These are phyloP conservation scores for Mystacides longicornis DNA, from an alignment of 2,888 invertebrate species.

Conservation along the genomic window DNA sequence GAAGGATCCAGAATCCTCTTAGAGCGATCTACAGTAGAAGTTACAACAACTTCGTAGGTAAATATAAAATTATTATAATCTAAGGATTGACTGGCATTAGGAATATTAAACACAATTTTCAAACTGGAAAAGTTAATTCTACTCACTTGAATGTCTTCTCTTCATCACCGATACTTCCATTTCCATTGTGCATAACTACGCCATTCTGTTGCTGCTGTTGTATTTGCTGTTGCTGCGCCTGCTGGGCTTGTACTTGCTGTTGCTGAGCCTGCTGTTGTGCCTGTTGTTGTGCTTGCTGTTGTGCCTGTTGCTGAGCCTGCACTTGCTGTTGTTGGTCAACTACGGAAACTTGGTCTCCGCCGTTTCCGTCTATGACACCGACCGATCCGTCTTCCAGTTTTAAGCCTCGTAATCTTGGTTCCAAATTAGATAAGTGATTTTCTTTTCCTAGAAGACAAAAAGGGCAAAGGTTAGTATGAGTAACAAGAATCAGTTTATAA, in stretches of 20 bases:
- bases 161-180: conserved; percentile 49
- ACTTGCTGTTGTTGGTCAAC: conserved; percentile 32
- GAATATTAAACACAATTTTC: too few relatives aligned
- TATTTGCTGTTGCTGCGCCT: conserved; percentile 24
- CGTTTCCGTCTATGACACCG: conserved; percentile 35
- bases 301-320: conserved; percentile 7
- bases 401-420: conserved; percentile 57
- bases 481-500: not conserved
- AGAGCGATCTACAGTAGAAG: too few relatives aligned
- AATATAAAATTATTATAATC: too few relatives aligned
- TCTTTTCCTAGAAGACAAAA: conserved; percentile 58
- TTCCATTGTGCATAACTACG: conserved; percentile 50
- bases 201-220: conserved; percentile 33
- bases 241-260: conserved; percentile 12
- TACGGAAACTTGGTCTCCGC: conserved; percentile 40
- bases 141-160: conserved; percentile 89
- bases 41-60: too few relatives aligned
- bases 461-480: not conserved
- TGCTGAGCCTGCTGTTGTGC: conserved; percentile 28
- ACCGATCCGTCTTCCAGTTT: conserved; percentile 51
- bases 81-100: too few relatives aligned
- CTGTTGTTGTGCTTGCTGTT: conserved; percentile 26
- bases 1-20: too few relatives aligned
- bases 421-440: conserved; percentile 47
- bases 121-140: conserved; percentile 6